Base-by-base conservation (phyloP, 1,140 invertebrate species). In the Papilio machaon region DNA sequence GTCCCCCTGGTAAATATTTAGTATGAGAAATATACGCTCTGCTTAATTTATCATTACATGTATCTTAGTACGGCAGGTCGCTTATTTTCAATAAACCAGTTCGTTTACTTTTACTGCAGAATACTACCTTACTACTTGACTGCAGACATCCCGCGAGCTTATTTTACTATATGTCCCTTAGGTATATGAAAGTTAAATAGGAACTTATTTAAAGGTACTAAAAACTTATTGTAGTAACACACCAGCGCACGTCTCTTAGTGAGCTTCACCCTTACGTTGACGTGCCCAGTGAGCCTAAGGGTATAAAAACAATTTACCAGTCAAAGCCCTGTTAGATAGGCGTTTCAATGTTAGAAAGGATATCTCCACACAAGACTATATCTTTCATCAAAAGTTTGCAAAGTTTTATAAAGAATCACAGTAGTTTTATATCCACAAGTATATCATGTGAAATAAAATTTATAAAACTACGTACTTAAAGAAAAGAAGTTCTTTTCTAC, bases 351-450 rank as follows among this genome's bases (percentile, higher is more conserved):
- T 67, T 67, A 67, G 64, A 17, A 67, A 67, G 64, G 64, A 67
- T 17, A 35, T 67, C 64, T 38, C 64, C 11, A 35, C 64, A 35
- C 11, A 35, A 38, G 64, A 67, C 60, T 64, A 30, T 64, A 64
- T 38, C 64, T 67, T 67, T 67, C 64, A 67, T 67, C 64, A 67
- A 67, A 67, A 67, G 64, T 67, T 67, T 35, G 64, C 30, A 11
- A 0, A 67, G 30, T 38, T 35, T 67, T 67, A 35, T 67, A 67
- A 67, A 67, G 23, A 67, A 64, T 11, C 0, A 30, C 58, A 60
- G 58, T 23, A 23, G 58, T 60, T 23, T 60, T 60, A 60, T 60
- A 60, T 3, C 17, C 54, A n/a, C 54, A 54, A 54, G 52, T 58
- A 58, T 23, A 6, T 19, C 13, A 13, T 49, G 9, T 49, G 47